Base-by-base conservation (phyloP, 30 jellyfish, hydroid and myxozoan genomes). In the Aurelia sp. region DNA sequence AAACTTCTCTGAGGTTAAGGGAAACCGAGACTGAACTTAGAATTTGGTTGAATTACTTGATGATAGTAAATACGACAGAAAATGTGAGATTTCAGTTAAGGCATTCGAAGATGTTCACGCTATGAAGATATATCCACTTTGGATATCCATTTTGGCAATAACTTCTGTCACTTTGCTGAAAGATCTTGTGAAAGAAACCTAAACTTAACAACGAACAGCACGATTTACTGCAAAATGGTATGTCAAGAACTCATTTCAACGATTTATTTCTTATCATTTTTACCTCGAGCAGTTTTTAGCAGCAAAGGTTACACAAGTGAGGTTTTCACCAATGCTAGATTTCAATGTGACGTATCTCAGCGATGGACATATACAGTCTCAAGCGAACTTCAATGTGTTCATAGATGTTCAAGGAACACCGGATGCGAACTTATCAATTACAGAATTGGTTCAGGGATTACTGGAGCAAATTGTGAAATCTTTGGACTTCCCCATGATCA, bases 371-470 rank as follows among this genome's bases (percentile, higher is more conserved):
- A 13, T 40, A 59, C 41, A 76, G 53, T 64, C 10, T 5, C 87
- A 12, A 76, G 76, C 47, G 87, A 76, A 20, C 22, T 76, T 5
- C 78, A 76, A 50, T 76, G 87, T 59, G 78, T 76, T 27, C 87
- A 76, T 19, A 61, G 50, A 60, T 76, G 87, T 20, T 74, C 87
- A 30, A 30, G 11, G 17, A 47, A 22, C 18, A 27, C 10, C 12
- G 60, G 30, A 17, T 76, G 87, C 77, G 67, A 76, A 17, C 77
- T 76, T 55, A 5, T 76, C 48, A 76, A 76, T 24, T 76, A 58
- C 67, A 41, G 74, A 22, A 18, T 53, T 27, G 63, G 33, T 3
- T 50, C 10, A n/a, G 47, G 44, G n/a, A 67, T 63, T 2, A 40
- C 58, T 38, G 35, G 19, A 60, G 74, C 4, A 13, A 76, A 76